These are phyloP conservation scores for Lepus europaeus DNA, from an alignment of 2,113 vertebrate species.

Conservation along the genomic window DNA sequence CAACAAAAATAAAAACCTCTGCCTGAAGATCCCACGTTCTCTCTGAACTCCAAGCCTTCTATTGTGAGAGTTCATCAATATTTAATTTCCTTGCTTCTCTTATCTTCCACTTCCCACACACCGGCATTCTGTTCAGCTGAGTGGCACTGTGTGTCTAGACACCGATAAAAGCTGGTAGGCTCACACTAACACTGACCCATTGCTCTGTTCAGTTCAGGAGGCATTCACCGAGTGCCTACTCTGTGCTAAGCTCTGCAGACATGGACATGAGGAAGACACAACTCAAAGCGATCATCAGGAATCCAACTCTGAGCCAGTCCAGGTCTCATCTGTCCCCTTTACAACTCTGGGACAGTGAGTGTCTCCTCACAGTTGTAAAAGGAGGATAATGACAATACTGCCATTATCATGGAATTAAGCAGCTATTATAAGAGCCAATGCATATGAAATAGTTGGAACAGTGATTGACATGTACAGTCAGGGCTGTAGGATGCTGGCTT, in stretches of 20 bases:
- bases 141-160: not conserved
- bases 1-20: not conserved
- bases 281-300: not conserved
- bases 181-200: rapidly evolving
- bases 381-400: too few relatives aligned
- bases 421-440: not conserved
- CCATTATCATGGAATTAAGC: not conserved
- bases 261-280: not conserved
- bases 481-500: not conserved
- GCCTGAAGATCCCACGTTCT: not conserved
- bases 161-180: not conserved
- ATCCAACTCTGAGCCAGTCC: not conserved
- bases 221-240: not conserved
- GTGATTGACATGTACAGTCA: not conserved
- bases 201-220: not conserved
- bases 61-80: not conserved
- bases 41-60: not conserved
- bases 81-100: slow-evolving; percentile 28
- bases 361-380: not conserved
- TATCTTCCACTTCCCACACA: not conserved
- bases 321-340: not conserved
- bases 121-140: not conserved
- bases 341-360: not conserved
- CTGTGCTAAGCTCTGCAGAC: not conserved
- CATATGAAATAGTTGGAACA: not conserved